phyloP scores from a whole-genome alignment of 2,888 invertebrate genomes.

The Hypsopygia costalis region DNA sequence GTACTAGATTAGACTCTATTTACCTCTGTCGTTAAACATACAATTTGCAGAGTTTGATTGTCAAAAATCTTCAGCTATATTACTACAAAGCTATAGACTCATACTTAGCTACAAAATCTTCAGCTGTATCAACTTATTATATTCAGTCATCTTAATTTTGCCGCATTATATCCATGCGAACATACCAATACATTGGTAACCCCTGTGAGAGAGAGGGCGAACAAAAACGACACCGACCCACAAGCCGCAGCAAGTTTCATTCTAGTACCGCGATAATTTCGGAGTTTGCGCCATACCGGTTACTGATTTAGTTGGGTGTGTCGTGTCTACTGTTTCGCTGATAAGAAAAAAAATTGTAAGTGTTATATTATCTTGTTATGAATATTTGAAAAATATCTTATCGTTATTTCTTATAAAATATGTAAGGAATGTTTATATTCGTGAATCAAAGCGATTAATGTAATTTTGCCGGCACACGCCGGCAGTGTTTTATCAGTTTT shows the following conservation, averaged over 20 bases:
- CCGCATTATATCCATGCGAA: background rate
- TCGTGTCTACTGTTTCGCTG: constrained; percentile 26
- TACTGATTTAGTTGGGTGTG: constrained; percentile 50
- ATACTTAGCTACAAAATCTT: no score
- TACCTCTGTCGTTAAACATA: no score
- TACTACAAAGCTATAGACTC: no score
- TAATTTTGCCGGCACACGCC: constrained; percentile 2
- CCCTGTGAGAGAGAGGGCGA: constrained; percentile 61
- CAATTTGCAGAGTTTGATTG: no score
- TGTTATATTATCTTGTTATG: constrained; percentile 16
- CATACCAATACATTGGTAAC: constrained; percentile 41
- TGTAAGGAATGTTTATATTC: background rate
- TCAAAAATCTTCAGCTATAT: no score
- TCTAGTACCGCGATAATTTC: constrained; percentile 55
- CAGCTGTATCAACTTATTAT: no score
- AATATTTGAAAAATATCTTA: background rate
- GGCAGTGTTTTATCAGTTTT: background rate
- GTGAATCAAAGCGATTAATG: background rate
- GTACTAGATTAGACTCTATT: no score
- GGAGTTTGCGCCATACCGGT: constrained; percentile 50
- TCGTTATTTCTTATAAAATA: background rate
- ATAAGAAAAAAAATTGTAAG: constrained; percentile 56
- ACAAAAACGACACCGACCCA: constrained; percentile 56
- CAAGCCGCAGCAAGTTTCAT: constrained; percentile 50
- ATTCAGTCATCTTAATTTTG: background rate